phyloP scores from a whole-genome alignment of 1,140 invertebrate species.

The Drosophila lacertosa region DNA sequence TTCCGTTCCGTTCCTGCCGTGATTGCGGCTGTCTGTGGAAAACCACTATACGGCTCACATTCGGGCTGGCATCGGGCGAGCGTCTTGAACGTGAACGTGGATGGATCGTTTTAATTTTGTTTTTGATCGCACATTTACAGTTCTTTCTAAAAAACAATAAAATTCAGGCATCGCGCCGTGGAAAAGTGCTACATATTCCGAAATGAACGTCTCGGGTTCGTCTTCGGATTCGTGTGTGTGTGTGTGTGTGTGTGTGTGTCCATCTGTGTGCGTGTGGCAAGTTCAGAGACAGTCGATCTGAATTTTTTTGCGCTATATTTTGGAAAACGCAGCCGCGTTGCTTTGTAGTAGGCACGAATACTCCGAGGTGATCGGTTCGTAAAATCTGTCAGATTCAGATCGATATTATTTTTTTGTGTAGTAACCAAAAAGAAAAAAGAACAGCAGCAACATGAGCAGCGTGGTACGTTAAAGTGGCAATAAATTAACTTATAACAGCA shows the following conservation, averaged over 20 bases:
- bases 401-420: constrained; percentile 29
- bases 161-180: constrained; percentile 68
- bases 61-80: constrained; percentile 29
- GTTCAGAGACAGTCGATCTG: constrained; percentile 61
- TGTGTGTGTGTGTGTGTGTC: constrained; percentile 15
- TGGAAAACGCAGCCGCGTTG: constrained; percentile 72
- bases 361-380: constrained; percentile 70
- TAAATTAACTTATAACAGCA: too few species aligned
- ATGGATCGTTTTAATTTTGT: constrained; percentile 70
- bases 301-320: constrained; percentile 72
- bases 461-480: constrained; percentile 42
- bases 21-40: constrained; percentile 50
- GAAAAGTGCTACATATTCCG: constrained; percentile 68
- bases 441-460: constrained; percentile 71
- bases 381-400: constrained; percentile 49
- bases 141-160: constrained; percentile 83
- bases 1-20: constrained; percentile 23
- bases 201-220: constrained; percentile 45
- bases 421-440: background rate
- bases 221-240: constrained; percentile 26
- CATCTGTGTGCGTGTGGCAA: constrained; percentile 62
- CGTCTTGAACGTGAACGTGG: constrained; percentile 28
- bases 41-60: constrained; percentile 78
- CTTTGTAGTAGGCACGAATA: constrained; percentile 73
- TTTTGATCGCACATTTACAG: constrained; percentile 77